Base-by-base conservation (phyloP, 2,797 vertebrate species). In the Lates japonicus region DNA sequence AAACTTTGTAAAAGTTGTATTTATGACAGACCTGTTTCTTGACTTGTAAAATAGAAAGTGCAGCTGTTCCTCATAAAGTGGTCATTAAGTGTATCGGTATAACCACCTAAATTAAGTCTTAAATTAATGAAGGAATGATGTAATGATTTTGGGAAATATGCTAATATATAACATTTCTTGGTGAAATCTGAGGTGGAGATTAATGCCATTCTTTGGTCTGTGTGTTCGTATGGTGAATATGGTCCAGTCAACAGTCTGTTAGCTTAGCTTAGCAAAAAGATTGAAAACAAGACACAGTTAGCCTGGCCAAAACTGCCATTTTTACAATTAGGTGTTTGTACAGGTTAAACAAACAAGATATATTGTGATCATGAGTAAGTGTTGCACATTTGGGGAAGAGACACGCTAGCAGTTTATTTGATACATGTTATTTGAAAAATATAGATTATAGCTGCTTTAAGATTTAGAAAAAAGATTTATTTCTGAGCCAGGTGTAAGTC, bases 401-500 rank as follows among this genome's bases (percentile, higher is more conserved):
- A 9, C 41, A 42, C 8, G 9, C 39, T 39, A 39, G 39, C 8
- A 1, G 39, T 11, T 39, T 37, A 46, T 46, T 17, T 17, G 13
- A 46, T 6, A 5, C 14, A 17, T 46, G 16, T 48, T 20, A 19
- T 48, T 20, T 20, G 13, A 54, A 29, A 52, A 54, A 39, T 39
- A 0, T 14, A n/a, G 58, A 60, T 35, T 39, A 20, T 7, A 59
- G 22, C 13, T 14, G 55, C 17, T 64, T 35, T 51, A 49, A 35
- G 22, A 31, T 2, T n/a, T n/a, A n/a, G n/a, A n/a, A n/a, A n/a
- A n/a, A n/a, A n/a, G n/a, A 0, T 0, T 13, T 0, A 31, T 79
- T 7, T 77, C 1, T 84, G 79, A 84, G 80, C 93, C 92, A 95
- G 12, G 2, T 76, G 75, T 82, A 61, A 0, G 0, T 74, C 94